phyloP scores from a whole-genome alignment of 2,113 vertebrate genomes.

The Esox niger region DNA sequence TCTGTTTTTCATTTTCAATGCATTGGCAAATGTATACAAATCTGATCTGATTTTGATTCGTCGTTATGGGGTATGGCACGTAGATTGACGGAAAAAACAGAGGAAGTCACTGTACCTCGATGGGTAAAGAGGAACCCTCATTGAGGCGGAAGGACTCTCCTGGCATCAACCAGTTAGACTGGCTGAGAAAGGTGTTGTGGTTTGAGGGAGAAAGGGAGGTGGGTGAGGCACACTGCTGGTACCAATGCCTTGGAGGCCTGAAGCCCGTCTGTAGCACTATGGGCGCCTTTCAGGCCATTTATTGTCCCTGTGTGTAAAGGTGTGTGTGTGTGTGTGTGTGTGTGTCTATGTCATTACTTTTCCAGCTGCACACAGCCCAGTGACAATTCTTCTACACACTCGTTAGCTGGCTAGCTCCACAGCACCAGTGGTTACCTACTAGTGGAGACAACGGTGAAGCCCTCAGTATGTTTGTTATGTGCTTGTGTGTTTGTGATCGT shows the following conservation, averaged over 20 bases:
- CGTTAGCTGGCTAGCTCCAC: slow-evolving; percentile 30
- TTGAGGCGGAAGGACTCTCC: slow-evolving; percentile 2
- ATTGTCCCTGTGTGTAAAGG: too few species aligned
- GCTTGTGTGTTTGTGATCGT: neutral
- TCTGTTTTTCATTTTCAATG: too few species aligned
- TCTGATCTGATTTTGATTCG: too few species aligned
- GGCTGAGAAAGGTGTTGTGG: neutral
- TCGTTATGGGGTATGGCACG: too few species aligned
- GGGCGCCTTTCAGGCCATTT: too few species aligned
- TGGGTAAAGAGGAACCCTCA: slow-evolving; percentile 26
- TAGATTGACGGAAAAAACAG: too few species aligned
- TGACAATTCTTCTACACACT: slow-evolving; percentile 4
- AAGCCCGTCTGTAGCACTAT: too few species aligned
- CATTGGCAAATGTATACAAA: too few species aligned
- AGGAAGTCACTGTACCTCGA: too few species aligned
- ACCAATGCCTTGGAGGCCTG: too few species aligned
- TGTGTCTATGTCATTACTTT: slow-evolving; percentile 22
- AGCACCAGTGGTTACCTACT: slow-evolving; percentile 25
- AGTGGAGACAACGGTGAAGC: neutral
- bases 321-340: neutral
- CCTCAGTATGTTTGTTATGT: neutral
- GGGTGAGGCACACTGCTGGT: neutral
- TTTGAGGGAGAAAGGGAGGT: neutral
- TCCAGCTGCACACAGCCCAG: slow-evolving; percentile 29
- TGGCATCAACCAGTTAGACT: slow-evolving; percentile 28